Base-by-base conservation (phyloP, 2,888 invertebrate genomes). In the Oasisia sp. region DNA sequence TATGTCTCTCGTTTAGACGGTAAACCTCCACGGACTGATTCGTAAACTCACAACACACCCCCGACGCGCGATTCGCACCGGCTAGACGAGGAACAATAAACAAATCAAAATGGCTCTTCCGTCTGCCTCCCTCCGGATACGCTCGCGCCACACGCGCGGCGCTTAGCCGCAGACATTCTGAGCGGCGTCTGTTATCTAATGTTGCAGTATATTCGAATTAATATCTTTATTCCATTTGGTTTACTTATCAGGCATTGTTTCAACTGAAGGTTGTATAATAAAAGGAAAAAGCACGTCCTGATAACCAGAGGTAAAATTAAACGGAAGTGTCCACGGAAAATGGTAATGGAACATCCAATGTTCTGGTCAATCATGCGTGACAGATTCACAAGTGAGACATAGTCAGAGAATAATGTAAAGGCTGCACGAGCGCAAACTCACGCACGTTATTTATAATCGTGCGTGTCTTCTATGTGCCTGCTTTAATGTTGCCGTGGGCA, bases 81-180 rank as follows among this genome's bases (percentile, higher is more conserved):
- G 74, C 74, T 74, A 74, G 74, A 74, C 74, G 14, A 27, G 74
- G 74, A 74, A 74, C 74, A 74, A 74, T 74, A 74, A 74, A 74
- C 74, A 74, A 74, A 74, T 74, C 74, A 74, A 74, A 74, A 74
- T 74, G 74, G 74, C 74, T 74, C 74, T 74, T 74, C 74, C 74
- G 74, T 7, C 27, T 74, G 74, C 74, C 74, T 74, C 74, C 74
- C 74, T 74, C 74, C 74, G 74, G 27, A 74, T 27, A 74, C 7
- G 74, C 74, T 74, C 74, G 19, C 27, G 27, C 27, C 14, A 19
- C 56, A 56, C 56, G 19, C 56, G 19, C 74, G 7, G 74, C 74
- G 74, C 74, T 7, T 3, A 27, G 74, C 74, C 74, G 27, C n/a
- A 74, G 27, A n/a, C n/a, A 74, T n/a, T 74, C 74, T 3, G n/a